Percentiles rank a stretch among this genome's conserved stretches.
Conservation (phyloP, 2,113 vertebrate species). For the Sceloporus undulatus region DNA sequence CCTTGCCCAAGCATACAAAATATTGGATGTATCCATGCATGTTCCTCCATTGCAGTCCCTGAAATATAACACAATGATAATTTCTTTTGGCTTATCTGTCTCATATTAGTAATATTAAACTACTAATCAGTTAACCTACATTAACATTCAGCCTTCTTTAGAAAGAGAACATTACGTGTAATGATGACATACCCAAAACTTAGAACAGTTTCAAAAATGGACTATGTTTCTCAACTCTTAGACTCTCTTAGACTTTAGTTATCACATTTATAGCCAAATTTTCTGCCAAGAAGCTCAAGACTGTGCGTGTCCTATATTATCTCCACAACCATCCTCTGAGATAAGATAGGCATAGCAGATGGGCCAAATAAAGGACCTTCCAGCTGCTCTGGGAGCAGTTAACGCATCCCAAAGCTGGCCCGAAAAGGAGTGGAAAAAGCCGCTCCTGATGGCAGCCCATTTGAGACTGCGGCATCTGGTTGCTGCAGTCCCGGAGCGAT, state of each 20-base stretch:
- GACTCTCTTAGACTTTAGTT: not conserved
- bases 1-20: constrained; percentile 96
- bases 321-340: not conserved
- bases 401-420: too few species aligned
- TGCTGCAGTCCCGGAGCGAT: too few species aligned
- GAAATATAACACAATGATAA: not conserved
- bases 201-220: not conserved
- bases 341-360: not conserved
- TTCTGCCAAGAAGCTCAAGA: not conserved
- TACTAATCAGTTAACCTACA: not conserved
- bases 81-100: not conserved
- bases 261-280: not conserved
- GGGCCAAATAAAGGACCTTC: not conserved
- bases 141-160: not conserved
- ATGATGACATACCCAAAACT: not conserved
- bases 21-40: constrained; percentile 89
- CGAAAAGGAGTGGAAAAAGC: too few species aligned
- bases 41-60: constrained; percentile 96
- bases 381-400: too few species aligned
- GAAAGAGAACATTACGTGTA: not conserved
- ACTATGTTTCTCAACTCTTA: not conserved
- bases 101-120: not conserved
- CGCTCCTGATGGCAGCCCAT: too few species aligned
- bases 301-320: not conserved
- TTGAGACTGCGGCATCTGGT: too few species aligned